Evolutionary conservation across 2,797 vertebrate genomes (phyloP), one percentile per base, ranked within the genome.

Genomic region (Notamacropus eugenii): DNA sequence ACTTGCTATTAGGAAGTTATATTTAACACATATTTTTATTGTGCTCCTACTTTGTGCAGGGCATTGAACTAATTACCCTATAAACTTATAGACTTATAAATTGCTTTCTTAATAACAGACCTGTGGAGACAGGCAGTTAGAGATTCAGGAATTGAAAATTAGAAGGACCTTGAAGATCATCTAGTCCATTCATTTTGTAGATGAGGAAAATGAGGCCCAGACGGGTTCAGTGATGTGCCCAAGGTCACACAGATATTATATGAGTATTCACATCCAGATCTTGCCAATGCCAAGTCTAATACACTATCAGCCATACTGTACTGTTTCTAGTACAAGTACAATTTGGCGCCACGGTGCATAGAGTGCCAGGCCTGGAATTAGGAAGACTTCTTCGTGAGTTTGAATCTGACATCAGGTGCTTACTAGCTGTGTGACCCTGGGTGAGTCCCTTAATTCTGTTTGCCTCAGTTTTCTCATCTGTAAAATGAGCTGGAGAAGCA

Each of bases 1-100:
- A 93, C 31, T 94, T 95, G 93, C 93, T 96, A 55, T 55, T 50
- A 95, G 74, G 62, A 93, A 82, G 94, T 97, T 95, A 95, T 58
- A 46, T 96, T 96, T 11, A 93, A 24, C 74, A 82, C 0, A 11
- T 82, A 27, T 24, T 82, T 74, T 46, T 82, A 22, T 46, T 82
- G 74, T 46, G 2, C 22, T 0, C 9, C 9, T 46, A 27, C 22
- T 24, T 46, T 82, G 34, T 67, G 31, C 34, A 46, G 40, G 40
- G 19, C 27, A 6, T 82, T 46, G 9, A 82, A 27, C 8, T 82
- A 82, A 46, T 46, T 46, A 22, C 74, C 40, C 52, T 52, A 52
- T 52, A 52, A 52, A 52, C 52, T 52, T 52, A 52, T 8, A 52
- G 22, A 82, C 22, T 82, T 82, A 82, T 82, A 27, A 46, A 82